A percentile compares a stretch with the other conserved stretches of the same genome.
These are phyloP conservation scores for Xestia rhomboidea DNA, from an alignment of 2,888 invertebrate species.

Conservation along the genomic window DNA sequence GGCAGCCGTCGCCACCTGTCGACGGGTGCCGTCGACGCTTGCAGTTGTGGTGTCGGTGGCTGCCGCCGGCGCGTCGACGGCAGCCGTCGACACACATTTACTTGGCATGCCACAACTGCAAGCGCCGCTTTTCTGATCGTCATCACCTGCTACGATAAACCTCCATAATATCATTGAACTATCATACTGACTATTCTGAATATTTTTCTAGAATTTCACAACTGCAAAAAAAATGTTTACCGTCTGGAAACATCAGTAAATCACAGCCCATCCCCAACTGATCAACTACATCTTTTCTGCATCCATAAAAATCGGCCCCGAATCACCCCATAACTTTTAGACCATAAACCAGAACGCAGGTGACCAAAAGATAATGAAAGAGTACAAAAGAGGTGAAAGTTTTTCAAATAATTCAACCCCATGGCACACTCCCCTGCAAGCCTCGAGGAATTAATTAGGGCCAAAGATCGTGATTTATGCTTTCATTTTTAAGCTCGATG, in stretches of 20 bases:
- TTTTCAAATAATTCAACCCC: constrained; percentile 85
- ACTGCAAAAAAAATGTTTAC: background rate
- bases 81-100: too few species aligned
- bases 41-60: too few species aligned
- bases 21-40: too few species aligned
- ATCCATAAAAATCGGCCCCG: background rate
- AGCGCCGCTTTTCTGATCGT: background rate
- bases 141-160: background rate
- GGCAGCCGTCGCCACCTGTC: too few species aligned
- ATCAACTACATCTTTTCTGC: background rate
- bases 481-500: constrained; percentile 89
- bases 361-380: constrained; percentile 82
- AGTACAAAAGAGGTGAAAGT: constrained; percentile 80
- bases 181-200: background rate
- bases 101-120: too few species aligned
- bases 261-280: background rate
- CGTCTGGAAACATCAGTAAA: background rate
- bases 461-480: constrained; percentile 91
- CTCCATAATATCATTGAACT: background rate
- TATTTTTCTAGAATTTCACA: background rate
- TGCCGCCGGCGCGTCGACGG: too few species aligned
- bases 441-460: constrained; percentile 89
- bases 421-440: constrained; percentile 78
- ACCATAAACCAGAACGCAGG: constrained; percentile 72
- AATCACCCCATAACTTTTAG: constrained; percentile 46